phyloP scores from a whole-genome alignment of 2,888 invertebrate genomes.

The Tuta absoluta region DNA sequence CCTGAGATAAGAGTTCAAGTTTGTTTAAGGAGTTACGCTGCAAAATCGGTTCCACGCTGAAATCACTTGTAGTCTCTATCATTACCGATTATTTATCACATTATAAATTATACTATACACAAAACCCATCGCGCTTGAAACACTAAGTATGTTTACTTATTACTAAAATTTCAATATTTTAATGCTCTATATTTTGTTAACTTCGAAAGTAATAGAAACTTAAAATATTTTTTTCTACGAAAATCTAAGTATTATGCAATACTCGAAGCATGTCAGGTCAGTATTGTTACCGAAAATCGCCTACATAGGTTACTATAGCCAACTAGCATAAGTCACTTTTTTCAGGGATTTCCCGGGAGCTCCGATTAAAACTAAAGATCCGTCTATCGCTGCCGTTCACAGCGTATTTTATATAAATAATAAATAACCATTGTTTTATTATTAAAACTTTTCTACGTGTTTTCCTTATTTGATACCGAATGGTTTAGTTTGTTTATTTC shows the following conservation, averaged over 20 bases:
- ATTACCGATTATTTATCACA: background rate
- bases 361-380: background rate
- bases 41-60: background rate
- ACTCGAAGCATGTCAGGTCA: too few relatives aligned
- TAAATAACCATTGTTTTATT: constrained; percentile 39
- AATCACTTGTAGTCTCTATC: background rate
- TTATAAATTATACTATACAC: constrained; percentile 1
- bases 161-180: constrained; percentile 38
- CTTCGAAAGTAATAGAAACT: background rate
- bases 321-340: background rate
- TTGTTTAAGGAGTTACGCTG: constrained; percentile 6
- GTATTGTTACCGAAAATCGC: background rate
- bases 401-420: background rate
- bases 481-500: constrained; percentile 18
- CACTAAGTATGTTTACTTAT: constrained; percentile 40
- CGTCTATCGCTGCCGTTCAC: too few relatives aligned
- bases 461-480: constrained; percentile 56
- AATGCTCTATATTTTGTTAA: constrained; percentile 26
- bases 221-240: background rate
- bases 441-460: background rate
- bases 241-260: too few relatives aligned
- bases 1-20: constrained; percentile 22
- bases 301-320: background rate
- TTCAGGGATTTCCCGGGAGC: constrained; percentile 8
- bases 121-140: constrained; percentile 9